Evolutionary conservation across 2,113 vertebrate genomes (phyloP).

Genomic region (Sturnira hondurensis): DNA sequence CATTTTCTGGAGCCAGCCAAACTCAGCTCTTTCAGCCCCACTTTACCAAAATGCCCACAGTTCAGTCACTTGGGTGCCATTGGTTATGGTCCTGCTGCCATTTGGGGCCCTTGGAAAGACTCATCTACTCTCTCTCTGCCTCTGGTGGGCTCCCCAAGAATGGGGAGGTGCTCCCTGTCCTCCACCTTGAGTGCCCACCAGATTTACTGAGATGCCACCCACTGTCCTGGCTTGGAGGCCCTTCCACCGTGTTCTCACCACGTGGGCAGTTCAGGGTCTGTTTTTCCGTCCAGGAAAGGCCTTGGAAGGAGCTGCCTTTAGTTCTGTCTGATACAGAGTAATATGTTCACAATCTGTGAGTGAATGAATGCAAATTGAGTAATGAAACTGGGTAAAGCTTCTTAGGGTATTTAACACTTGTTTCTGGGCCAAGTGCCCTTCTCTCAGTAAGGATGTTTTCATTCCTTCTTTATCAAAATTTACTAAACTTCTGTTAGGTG

Average conservation of each 20-base stretch:
- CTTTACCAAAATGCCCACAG: background rate
- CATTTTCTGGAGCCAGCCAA: background rate
- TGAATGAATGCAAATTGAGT: background rate
- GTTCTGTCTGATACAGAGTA: background rate
- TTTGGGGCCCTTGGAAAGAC: background rate
- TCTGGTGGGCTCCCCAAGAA: background rate
- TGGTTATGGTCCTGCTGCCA: background rate
- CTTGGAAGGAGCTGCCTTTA: background rate
- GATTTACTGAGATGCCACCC: background rate
- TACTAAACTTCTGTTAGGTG: background rate
- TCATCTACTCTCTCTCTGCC: background rate
- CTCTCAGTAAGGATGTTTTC: background rate
- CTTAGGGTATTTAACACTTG: background rate
- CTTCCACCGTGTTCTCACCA: background rate
- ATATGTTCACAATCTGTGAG: background rate
- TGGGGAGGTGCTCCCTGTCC: background rate
- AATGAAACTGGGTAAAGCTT: background rate
- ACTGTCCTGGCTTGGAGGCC: background rate
- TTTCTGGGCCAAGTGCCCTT: constrained; percentile 20
- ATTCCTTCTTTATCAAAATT: background rate
- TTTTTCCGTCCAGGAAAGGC: background rate
- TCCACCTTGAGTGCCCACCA: background rate
- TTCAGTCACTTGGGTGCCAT: background rate
- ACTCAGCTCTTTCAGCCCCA: background rate
- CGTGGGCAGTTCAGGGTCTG: background rate